Evolutionary conservation across 2,113 vertebrate genomes (phyloP).

Genomic region (Marmota flaviventris): DNA sequence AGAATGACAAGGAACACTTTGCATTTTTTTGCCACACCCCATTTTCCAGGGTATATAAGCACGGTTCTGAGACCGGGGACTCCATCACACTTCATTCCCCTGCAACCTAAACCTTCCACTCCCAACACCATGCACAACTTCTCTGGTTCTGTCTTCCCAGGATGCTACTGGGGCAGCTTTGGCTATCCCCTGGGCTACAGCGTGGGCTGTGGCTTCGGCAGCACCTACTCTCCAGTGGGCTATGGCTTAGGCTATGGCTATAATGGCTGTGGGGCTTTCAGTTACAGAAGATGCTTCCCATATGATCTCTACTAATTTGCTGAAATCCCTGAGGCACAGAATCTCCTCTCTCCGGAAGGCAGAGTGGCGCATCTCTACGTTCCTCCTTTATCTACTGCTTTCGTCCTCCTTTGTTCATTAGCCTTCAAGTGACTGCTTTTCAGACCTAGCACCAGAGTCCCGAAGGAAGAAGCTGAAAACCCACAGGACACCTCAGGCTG

Average conservation of each 20-base stretch:
- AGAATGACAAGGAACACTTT: conserved; percentile 71
- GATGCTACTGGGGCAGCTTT: conserved; percentile 78
- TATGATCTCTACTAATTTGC: conserved; percentile 73
- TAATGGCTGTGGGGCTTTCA: conserved; percentile 54
- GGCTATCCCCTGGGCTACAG: conserved; percentile 80
- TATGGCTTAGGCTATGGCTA: conserved; percentile 80
- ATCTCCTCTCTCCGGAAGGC: neutral
- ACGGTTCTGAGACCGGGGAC: neutral
- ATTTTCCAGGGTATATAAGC: conserved; percentile 67
- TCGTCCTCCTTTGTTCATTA: neutral
- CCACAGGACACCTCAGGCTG: neutral
- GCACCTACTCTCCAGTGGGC: conserved; percentile 76
- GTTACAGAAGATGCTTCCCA: conserved; percentile 78
- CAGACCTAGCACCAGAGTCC: neutral
- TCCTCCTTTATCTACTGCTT: neutral
- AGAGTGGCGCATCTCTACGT: neutral
- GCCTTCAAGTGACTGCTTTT: neutral
- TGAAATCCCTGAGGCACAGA: neutral
- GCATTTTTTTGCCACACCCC: conserved; percentile 36
- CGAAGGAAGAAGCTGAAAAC: neutral
- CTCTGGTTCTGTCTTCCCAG: conserved; percentile 53
- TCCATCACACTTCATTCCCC: conserved; percentile 18
- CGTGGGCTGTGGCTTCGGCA: conserved; percentile 75
- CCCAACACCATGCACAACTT: conserved; percentile 58
- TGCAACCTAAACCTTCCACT: neutral